A percentile compares a stretch with the other conserved stretches of the same genome.
Conservation (phyloP, 2,113 vertebrate species). For the Silurus glanis region DNA sequence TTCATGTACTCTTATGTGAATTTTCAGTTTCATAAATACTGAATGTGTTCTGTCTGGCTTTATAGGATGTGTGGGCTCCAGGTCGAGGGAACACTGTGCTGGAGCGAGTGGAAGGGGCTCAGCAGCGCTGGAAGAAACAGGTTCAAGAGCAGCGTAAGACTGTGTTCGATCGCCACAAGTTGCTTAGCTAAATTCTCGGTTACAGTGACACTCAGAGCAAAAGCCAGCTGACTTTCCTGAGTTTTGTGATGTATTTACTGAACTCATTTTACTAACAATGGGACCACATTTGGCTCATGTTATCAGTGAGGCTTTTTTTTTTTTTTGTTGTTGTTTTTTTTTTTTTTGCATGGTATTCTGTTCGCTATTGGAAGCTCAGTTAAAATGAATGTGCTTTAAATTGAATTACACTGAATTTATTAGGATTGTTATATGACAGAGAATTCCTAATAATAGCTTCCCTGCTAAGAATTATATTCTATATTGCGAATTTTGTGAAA, state of each 20-base stretch:
- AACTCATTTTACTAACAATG: not conserved
- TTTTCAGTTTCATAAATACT: not conserved
- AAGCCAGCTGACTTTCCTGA: slow-evolving; percentile 8
- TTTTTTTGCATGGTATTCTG: not conserved
- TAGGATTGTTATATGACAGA: not conserved
- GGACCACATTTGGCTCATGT: not conserved
- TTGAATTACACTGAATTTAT: not conserved
- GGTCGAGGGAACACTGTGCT: slow-evolving; percentile 85
- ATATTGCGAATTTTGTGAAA: not conserved
- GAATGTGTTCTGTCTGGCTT: slow-evolving; percentile 19
- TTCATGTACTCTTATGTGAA: not conserved
- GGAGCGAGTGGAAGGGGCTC: slow-evolving; percentile 90
- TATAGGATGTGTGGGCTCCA: slow-evolving; percentile 81
- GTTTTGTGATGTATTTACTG: slow-evolving; percentile 7
- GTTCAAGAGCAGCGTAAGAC: slow-evolving; percentile 96
- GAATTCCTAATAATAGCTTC: not conserved
- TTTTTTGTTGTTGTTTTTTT: no score
- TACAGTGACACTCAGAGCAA: not conserved
- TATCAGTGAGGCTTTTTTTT: not conserved
- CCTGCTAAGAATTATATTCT: not conserved
- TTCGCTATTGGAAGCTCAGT: not conserved
- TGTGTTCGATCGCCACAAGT: slow-evolving; percentile 93
- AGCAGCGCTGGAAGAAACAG: slow-evolving; percentile 96
- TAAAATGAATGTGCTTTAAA: not conserved
- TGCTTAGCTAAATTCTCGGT: slow-evolving; percentile 81